Conservation (phyloP, 2,113 vertebrate species). For the Rafetus swinhoei region DNA sequence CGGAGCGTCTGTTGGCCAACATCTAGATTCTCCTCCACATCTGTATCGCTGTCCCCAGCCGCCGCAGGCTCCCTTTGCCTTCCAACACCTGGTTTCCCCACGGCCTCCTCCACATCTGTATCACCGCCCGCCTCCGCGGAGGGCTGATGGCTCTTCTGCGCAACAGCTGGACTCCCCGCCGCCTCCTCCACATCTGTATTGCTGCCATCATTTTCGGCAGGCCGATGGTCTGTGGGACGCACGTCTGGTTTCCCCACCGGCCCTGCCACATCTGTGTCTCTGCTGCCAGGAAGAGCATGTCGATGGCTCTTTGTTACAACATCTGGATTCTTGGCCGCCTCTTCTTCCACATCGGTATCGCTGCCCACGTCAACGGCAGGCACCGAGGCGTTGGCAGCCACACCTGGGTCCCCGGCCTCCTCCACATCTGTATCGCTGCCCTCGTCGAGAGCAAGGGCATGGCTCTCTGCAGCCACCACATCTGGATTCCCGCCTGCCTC, state of each 20-base stretch:
- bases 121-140: not conserved
- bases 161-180: not conserved
- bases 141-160: not conserved
- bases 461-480: no score
- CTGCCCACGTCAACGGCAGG: not conserved
- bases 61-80: not conserved
- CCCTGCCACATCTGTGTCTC: not conserved
- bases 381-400: no score
- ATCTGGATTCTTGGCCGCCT: not conserved
- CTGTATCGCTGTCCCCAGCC: conserved; percentile 31
- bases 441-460: no score
- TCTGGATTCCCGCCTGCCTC: no score
- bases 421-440: no score
- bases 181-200: not conserved
- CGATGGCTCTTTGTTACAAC: not conserved
- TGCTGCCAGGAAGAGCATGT: not conserved
- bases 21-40: not conserved
- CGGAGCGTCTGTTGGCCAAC: not conserved
- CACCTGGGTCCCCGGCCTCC: no score
- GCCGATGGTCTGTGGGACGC: no score
- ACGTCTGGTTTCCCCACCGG: no score
- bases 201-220: no score
- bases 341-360: not conserved
- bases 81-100: not conserved
- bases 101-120: not conserved